A percentile compares a stretch with the other conserved stretches of the same genome.
phyloP scores from a whole-genome alignment of 2,888 invertebrate species.

The Erannis defoliaria region DNA sequence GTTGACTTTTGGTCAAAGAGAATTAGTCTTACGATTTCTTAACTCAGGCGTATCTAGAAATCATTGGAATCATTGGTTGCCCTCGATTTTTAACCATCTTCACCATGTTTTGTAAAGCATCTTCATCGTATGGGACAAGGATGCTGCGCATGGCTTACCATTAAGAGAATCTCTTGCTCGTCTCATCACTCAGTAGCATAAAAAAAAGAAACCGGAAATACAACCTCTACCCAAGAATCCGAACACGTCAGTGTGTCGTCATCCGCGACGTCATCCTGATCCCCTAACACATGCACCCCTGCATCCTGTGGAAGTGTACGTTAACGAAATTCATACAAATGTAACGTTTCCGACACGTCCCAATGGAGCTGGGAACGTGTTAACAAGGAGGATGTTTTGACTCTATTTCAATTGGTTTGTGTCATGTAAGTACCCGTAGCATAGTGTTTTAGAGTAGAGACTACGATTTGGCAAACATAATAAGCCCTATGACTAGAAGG shows the following conservation, averaged over 20 bases:
- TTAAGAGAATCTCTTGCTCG: too few species aligned
- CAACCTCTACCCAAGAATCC: not conserved
- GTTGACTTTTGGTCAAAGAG: too few species aligned
- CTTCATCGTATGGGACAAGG: too few species aligned
- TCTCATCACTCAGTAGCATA: not conserved
- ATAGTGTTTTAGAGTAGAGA: too few species aligned
- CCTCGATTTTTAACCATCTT: too few species aligned
- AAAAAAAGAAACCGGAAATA: not conserved
- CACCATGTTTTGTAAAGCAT: too few species aligned
- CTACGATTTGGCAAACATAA: too few species aligned
- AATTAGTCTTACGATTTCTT: too few species aligned
- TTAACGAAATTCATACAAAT: constrained; percentile 38
- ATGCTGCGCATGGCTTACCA: too few species aligned
- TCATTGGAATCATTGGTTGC: too few species aligned
- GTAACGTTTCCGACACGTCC: constrained; percentile 31
- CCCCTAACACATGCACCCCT: constrained; percentile 65
- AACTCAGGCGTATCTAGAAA: too few species aligned
- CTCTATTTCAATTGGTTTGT: constrained; percentile 4
- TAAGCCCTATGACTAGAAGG: too few species aligned
- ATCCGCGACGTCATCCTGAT: constrained; percentile 53
- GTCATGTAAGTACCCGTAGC: not conserved
- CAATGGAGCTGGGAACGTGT: constrained; percentile 25
- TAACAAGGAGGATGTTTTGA: constrained; percentile 22
- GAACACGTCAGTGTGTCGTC: constrained; percentile 20
- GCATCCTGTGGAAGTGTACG: constrained; percentile 52